Evolutionary conservation across 2,888 invertebrate species (phyloP), one percentile per base, ranked within the genome.

Genomic region (Rotaria magnacalcarata): DNA sequence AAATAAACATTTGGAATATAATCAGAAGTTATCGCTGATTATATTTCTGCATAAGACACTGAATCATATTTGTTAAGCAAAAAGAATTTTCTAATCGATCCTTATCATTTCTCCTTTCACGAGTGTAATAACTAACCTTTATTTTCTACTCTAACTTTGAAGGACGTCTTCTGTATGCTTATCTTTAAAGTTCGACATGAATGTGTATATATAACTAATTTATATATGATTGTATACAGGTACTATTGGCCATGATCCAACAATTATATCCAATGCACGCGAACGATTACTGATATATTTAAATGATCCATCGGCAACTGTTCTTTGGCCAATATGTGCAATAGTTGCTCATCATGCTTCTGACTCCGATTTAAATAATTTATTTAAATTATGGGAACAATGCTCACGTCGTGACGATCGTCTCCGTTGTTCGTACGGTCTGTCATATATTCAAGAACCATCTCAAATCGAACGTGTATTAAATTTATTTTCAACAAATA

Each of bases 291-390:
- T 80, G 4, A 3, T 47, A 47, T 80, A 80, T 80, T 47, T 80
- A n/a, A 80, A 80, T 80, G 47, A 80, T 80, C 6, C 47, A n/a
- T 47, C 43, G 10, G n/a, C 14, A 80, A 21, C 80, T 47, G 47
- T 80, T 80, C 47, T 43, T n/a, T 80, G 80, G 80, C 80, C 80
- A 10, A 80, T 80, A 10, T 80, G 80, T 80, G 80, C 80, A 6
- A 80, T 80, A 24, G 47, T 80, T 4, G 80, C 80, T 80, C 80
- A 80, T 47, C 80, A 80, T 80, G 80, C 80, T 47, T 43, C 80
- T 7, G 80, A 80, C 47, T 19, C 41, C n/a, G 80, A 80, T 80
- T 80, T 80, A 47, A 80, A 47, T 80, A 80, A 80, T 47, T 47
- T 80, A 47, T n/a, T 80, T 47, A 80, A 47, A 47, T 11, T 80